Base-by-base conservation (phyloP, 2,888 invertebrate genomes). In the Eledona agricola region DNA sequence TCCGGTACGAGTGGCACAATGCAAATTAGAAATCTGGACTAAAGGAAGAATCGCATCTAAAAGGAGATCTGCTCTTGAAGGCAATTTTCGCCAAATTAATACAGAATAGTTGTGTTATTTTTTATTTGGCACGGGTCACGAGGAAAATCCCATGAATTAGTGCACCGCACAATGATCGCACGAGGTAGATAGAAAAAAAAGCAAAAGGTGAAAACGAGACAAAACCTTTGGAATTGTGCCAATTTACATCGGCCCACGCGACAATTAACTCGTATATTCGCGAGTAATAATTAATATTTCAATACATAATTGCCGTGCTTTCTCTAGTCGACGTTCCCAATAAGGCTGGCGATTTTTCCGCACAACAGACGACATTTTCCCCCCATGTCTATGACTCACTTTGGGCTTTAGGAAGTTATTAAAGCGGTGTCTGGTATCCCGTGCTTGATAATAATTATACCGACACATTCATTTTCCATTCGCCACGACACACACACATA, bases 281-380 rank as follows among this genome's bases (percentile, higher is more conserved):
- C 47, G 12, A 4, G 37, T 34, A 37, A 37, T 47, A 47, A 47
- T 47, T 47, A 47, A 47, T 19, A 47, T 47, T 47, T 35, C 47
- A 35, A 47, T 47, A 26, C 47, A 37, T 47, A 37, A 47, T 47
- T 47, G 47, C 47, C 47, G 25, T 35, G 47, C 47, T 47, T 47
- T 47, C 47, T 47, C 47, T 37, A 26, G 34, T 47, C 47, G 22
- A 23, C 47, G 37, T 47, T 17, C 47, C 37, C 11, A 37, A 47
- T 47, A 47, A 37, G 47, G 47, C 19, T 29, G 4, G 12, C 9
- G 7, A 47, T 47, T 47, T 47, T 47, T 47, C 23, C 25, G 10
- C 16, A 17, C 6, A 10, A 32, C 45, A 34, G 45, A 45, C 32
- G 17, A 34, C 34, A 34, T 45, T 34, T 34, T 25, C 25, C 32